These are phyloP conservation scores for Tiphia femorata DNA, from an alignment of 2,888 invertebrate species.

Conservation along the genomic window DNA sequence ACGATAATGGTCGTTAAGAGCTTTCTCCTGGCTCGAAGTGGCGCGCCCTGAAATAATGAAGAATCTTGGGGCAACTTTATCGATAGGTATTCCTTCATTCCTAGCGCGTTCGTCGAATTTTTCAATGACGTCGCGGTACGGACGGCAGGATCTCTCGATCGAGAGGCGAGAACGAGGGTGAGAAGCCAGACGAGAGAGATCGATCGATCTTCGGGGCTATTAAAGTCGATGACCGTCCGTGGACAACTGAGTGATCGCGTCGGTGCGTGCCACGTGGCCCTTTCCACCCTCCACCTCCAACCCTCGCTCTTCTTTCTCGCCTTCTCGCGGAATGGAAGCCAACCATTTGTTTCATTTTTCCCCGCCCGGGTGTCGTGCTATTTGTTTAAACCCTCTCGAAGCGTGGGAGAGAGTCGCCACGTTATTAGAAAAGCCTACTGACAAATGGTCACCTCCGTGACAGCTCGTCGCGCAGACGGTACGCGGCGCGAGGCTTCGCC, in stretches of 20 bases:
- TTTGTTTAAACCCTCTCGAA: constrained; percentile 48
- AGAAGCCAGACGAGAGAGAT: too few species aligned
- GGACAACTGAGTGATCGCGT: constrained; percentile 57
- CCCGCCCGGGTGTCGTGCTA: constrained; percentile 40
- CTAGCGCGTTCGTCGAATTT: too few species aligned
- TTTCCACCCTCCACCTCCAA: too few species aligned
- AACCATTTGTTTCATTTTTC: constrained; percentile 60
- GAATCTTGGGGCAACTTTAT: too few species aligned
- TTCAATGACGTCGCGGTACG: too few species aligned
- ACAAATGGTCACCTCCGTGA: constrained; percentile 40
- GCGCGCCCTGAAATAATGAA: too few species aligned
- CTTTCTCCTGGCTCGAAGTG: too few species aligned
- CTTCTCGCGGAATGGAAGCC: constrained; percentile 38
- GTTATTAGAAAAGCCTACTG: constrained; percentile 50
- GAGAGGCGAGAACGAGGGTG: too few species aligned
- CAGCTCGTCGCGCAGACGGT: constrained; percentile 39
- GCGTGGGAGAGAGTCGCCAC: constrained; percentile 24
- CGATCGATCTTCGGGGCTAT: constrained; percentile 42
- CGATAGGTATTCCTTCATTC: too few species aligned
- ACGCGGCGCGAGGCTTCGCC: constrained; percentile 9
- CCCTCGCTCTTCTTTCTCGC: constrained; percentile 43
- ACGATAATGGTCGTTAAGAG: too few species aligned
- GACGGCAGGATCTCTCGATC: too few species aligned
- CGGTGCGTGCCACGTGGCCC: constrained; percentile 60
- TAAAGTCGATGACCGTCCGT: constrained; percentile 33